Evolutionary conservation across 2,888 invertebrate genomes (phyloP).

Genomic region (Chaetoderma sp.): DNA sequence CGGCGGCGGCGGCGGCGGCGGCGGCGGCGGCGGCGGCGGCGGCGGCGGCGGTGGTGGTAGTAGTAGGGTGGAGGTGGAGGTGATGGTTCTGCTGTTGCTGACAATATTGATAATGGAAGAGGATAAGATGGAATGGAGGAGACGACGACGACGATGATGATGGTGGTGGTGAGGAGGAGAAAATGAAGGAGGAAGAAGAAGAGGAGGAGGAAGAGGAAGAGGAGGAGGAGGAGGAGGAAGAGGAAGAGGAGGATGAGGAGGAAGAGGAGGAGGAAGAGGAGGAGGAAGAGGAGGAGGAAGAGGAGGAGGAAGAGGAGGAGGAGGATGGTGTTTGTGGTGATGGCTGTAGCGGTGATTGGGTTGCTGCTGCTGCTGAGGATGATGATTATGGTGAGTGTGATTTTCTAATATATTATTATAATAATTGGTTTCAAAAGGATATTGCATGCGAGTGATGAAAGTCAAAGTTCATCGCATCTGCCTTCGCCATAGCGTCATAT

Average conservation of each 20-base stretch:
- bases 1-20: no score
- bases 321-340: neutral
- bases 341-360: neutral
- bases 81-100: no score
- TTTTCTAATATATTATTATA: conserved; percentile 4
- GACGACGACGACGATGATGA: no score
- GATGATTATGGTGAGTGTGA: neutral
- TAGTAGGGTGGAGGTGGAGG: no score
- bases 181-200: neutral
- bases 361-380: neutral
- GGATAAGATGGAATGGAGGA: no score
- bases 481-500: no score
- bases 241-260: neutral
- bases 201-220: neutral
- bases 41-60: no score
- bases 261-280: no score
- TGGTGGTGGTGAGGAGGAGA: no score
- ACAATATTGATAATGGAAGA: no score
- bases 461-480: no score
- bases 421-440: conserved; percentile 51
- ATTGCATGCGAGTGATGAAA: conserved; percentile 47
- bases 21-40: no score
- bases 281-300: neutral
- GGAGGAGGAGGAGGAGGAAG: neutral
- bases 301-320: neutral